Evolutionary conservation across 2,797 vertebrate species (phyloP).

Genomic region (Chrosomus eos): DNA sequence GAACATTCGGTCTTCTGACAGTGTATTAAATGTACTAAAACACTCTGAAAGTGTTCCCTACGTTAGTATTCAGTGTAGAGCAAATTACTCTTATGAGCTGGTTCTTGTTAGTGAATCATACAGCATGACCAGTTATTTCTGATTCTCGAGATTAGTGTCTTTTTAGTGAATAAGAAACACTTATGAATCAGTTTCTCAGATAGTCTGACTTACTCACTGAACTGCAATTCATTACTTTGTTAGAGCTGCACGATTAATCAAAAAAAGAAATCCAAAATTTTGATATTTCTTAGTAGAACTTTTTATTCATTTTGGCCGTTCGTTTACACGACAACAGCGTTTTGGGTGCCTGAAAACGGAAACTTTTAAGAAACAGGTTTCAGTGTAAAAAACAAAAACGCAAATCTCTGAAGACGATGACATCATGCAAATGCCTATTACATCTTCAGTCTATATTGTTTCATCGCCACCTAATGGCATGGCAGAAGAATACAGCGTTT

Average conservation of each 20-base stretch:
- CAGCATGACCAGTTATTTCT: background rate
- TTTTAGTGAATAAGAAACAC: background rate
- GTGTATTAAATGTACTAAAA: background rate
- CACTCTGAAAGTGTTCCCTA: background rate
- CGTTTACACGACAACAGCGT: too few species aligned
- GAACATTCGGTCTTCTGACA: background rate
- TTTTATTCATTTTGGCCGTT: too few species aligned
- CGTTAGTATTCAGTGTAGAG: background rate
- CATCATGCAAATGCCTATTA: too few species aligned
- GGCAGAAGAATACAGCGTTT: too few species aligned
- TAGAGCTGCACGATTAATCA: background rate
- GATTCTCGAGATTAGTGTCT: background rate
- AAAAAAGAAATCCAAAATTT: background rate
- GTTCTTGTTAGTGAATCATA: background rate
- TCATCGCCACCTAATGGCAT: too few species aligned
- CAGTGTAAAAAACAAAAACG: too few species aligned
- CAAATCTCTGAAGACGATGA: too few species aligned
- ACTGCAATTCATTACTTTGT: background rate
- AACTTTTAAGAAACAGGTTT: too few species aligned
- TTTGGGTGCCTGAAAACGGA: too few species aligned
- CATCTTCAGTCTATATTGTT: too few species aligned
- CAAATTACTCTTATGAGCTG: background rate
- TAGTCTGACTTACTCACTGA: background rate
- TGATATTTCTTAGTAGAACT: background rate
- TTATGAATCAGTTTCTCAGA: background rate